Evolutionary conservation across 2,113 vertebrate genomes (phyloP).

Genomic region (Bostrychus sinensis): DNA sequence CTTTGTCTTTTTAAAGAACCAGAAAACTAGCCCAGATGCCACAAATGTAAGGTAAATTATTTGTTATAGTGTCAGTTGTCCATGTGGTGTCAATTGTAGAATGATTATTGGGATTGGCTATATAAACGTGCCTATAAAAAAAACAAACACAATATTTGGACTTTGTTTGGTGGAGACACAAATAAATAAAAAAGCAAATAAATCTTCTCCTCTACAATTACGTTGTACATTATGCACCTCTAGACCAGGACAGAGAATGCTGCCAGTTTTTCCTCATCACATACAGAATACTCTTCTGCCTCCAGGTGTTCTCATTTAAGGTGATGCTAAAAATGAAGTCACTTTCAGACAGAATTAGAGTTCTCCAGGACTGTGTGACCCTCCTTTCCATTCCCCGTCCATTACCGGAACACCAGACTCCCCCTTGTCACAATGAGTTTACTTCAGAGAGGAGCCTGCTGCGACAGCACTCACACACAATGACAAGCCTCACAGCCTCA

Average conservation of each 20-base stretch:
- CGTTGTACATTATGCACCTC: not conserved
- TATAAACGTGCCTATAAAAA: no score
- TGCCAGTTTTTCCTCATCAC: not conserved
- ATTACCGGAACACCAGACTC: conserved; percentile 55
- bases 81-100: no score
- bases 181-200: not conserved
- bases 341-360: conserved; percentile 41
- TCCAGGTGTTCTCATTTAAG: conserved; percentile 43
- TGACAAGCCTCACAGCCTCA: conserved; percentile 35
- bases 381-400: conserved; percentile 7
- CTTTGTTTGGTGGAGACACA: not conserved
- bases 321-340: conserved; percentile 31
- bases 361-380: conserved; percentile 23
- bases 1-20: no score
- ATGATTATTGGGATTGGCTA: no score
- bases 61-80: not conserved
- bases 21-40: no score
- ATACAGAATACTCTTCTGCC: conserved; percentile 6
- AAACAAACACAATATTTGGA: not conserved
- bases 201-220: not conserved
- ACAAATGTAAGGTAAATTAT: no score
- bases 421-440: conserved; percentile 60
- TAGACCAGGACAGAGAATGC: not conserved
- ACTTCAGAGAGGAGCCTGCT: conserved; percentile 40
- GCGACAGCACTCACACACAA: conserved; percentile 34